Conservation (phyloP, 2,113 vertebrate species). For the Poeciliopsis retropinna region DNA sequence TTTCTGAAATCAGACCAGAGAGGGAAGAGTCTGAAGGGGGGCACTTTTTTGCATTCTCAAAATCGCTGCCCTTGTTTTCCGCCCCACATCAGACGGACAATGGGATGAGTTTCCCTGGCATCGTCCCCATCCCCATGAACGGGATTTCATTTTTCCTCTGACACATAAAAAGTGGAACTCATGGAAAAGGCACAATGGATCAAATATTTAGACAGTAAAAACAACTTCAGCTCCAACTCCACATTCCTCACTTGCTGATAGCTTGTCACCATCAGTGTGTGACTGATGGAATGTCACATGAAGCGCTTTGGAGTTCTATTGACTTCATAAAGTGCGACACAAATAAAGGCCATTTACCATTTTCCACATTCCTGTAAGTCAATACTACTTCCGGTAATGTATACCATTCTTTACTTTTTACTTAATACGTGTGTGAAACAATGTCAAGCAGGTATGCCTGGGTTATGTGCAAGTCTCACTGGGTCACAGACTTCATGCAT, state of each 20-base stretch:
- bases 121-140: conserved; percentile 21
- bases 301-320: too few relatives aligned
- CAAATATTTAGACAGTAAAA: neutral
- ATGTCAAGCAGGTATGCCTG: conserved; percentile 29
- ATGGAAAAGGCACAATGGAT: neutral
- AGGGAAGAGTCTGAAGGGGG: conserved; percentile 10
- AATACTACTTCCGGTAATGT: neutral
- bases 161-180: conserved; percentile 14
- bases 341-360: too few relatives aligned
- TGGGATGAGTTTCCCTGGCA: conserved; percentile 57
- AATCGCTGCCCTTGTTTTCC: conserved; percentile 77
- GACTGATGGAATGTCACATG: too few relatives aligned
- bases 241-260: neutral
- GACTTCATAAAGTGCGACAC: too few relatives aligned
- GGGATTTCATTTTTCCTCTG: conserved; percentile 15
- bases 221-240: neutral
- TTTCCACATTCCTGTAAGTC: neutral
- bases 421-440: neutral
- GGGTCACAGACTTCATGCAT: conserved; percentile 47
- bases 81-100: conserved; percentile 80
- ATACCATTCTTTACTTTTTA: neutral
- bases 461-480: conserved; percentile 45
- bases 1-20: conserved; percentile 14
- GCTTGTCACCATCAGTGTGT: too few relatives aligned
- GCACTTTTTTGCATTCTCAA: conserved; percentile 55